Evolutionary conservation across 2,113 vertebrate species (phyloP).

Genomic region (Crypturellus undulatus): DNA sequence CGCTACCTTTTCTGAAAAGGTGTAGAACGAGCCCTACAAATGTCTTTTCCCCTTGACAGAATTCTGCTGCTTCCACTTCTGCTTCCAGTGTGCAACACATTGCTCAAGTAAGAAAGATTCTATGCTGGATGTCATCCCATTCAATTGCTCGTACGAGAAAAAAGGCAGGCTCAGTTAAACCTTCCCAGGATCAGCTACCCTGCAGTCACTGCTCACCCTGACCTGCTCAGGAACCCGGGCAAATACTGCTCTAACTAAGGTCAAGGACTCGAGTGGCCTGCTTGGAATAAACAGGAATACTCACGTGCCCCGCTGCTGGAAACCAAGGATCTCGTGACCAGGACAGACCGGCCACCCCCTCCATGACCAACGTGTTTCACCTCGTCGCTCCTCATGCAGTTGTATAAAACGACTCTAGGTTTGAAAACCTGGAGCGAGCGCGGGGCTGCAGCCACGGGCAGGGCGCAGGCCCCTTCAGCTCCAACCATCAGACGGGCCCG

Average conservation of each 20-base stretch:
- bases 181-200: not conserved
- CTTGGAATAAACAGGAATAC: not conserved
- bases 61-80: not conserved
- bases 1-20: not conserved
- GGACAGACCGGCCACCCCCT: not conserved
- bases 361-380: not conserved
- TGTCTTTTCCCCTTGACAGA: not conserved
- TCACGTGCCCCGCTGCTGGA: not conserved
- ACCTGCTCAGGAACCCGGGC: not conserved
- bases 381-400: fast-evolving
- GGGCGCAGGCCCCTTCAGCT: not conserved
- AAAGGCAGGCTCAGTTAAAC: not conserved
- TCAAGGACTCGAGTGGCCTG: not conserved
- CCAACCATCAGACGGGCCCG: not conserved
- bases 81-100: not conserved
- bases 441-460: not conserved
- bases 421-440: not conserved
- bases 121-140: not conserved
- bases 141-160: not conserved
- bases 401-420: not conserved
- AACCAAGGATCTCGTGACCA: fast-evolving
- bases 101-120: not conserved
- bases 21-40: not conserved
- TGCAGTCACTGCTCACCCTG: not conserved
- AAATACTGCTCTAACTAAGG: not conserved